Conservation (phyloP, 2,888 invertebrate species). For the Corbicula japonica region DNA sequence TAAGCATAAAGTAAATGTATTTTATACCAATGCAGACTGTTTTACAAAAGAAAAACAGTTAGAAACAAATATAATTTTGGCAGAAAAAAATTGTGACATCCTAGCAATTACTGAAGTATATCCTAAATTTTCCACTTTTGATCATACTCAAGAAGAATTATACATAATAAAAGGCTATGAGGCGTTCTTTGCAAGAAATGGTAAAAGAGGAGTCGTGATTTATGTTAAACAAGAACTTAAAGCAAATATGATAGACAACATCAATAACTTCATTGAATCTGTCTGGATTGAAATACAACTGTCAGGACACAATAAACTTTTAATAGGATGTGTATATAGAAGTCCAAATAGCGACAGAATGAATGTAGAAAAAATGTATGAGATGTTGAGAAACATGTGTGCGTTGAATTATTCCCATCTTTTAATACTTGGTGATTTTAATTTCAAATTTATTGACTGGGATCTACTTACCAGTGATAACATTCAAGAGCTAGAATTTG, state of each 20-base stretch:
- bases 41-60: neutral
- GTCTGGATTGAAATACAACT: neutral
- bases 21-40: neutral
- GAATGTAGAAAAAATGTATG: too few species aligned
- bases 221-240: slow-evolving; percentile 7
- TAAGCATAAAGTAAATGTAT: neutral
- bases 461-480: too few species aligned
- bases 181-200: neutral
- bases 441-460: too few species aligned
- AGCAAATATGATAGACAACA: neutral
- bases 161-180: slow-evolving; percentile 5
- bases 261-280: neutral
- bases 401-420: too few species aligned
- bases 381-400: too few species aligned
- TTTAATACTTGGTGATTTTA: too few species aligned
- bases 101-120: too few species aligned
- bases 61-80: neutral
- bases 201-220: neutral
- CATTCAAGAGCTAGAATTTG: too few species aligned
- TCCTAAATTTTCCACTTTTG: too few species aligned
- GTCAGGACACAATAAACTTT: neutral
- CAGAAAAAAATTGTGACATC: too few species aligned
- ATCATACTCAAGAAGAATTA: too few species aligned
- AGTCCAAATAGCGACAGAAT: too few species aligned
- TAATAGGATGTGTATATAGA: slow-evolving; percentile 6